phyloP scores from a whole-genome alignment of 2,888 invertebrate genomes.

The Nebria brevicollis region DNA sequence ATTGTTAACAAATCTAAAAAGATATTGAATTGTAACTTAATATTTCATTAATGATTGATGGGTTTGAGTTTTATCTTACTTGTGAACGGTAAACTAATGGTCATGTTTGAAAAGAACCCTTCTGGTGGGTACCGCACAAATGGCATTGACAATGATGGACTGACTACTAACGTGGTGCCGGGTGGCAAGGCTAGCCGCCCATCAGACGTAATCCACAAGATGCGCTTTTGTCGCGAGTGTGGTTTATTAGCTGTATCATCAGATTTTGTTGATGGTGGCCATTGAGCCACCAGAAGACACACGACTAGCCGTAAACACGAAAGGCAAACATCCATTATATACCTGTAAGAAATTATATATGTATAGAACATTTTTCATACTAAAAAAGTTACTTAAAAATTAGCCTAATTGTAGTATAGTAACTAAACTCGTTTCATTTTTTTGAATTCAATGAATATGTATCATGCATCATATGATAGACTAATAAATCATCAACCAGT shows the following conservation, averaged over 20 bases:
- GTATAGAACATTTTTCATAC: background rate
- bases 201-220: constrained; percentile 87
- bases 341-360: constrained; percentile 53
- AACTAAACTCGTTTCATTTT: too few species aligned
- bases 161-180: constrained; percentile 81
- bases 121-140: constrained; percentile 86
- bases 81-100: constrained; percentile 84
- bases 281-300: constrained; percentile 50
- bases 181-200: constrained; percentile 86
- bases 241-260: constrained; percentile 62
- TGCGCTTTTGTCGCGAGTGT: constrained; percentile 82
- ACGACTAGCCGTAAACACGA: constrained; percentile 57
- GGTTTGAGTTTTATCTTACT: constrained; percentile 69
- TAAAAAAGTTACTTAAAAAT: background rate
- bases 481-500: too few species aligned
- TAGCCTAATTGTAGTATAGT: too few species aligned
- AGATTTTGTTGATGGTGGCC: constrained; percentile 31
- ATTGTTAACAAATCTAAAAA: too few species aligned
- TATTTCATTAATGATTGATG: too few species aligned
- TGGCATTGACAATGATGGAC: constrained; percentile 83
- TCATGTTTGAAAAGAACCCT: constrained; percentile 85
- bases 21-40: too few species aligned
- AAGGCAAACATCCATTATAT: constrained; percentile 64
- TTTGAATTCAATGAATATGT: too few species aligned
- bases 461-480: too few species aligned